Conservation (phyloP, 2,797 vertebrate species). For the Pempheris klunzingeri region DNA sequence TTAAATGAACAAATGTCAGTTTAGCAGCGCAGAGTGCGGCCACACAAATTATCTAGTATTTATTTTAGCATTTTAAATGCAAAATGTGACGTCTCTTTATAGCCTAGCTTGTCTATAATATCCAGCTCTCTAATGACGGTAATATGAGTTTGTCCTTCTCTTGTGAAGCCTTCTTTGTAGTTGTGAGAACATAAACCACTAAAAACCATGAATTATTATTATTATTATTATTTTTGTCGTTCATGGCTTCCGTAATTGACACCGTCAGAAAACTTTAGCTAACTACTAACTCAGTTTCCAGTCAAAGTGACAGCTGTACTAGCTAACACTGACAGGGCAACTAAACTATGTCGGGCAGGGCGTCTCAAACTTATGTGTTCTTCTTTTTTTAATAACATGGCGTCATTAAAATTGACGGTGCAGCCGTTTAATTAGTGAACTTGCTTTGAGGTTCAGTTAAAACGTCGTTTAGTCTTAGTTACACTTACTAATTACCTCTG, state of each 20-base stretch:
- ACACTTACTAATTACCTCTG: not conserved
- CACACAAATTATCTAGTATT: not conserved
- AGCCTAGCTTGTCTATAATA: not conserved
- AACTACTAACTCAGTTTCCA: not conserved
- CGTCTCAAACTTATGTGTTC: not conserved
- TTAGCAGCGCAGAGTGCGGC: not conserved
- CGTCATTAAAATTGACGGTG: constrained; percentile 9
- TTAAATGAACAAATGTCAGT: not conserved
- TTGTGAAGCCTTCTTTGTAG: not conserved
- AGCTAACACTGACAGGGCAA: not conserved
- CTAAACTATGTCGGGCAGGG: not conserved
- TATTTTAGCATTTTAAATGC: not conserved
- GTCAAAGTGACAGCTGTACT: not conserved
- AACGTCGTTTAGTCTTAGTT: too few species aligned
- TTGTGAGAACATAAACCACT: not conserved
- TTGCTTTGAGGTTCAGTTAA: too few species aligned
- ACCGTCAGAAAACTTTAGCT: not conserved
- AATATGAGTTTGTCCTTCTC: not conserved
- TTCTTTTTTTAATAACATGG: not conserved
- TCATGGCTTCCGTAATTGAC: not conserved
- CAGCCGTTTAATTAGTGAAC: not conserved
- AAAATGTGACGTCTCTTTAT: not conserved
- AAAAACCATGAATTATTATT: not conserved
- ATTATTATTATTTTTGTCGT: not conserved
- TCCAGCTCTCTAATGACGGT: not conserved